A percentile compares a stretch with the other conserved stretches of the same genome.
phyloP scores from a whole-genome alignment of 2,797 vertebrate genomes.

The Poeciliopsis presidionis region DNA sequence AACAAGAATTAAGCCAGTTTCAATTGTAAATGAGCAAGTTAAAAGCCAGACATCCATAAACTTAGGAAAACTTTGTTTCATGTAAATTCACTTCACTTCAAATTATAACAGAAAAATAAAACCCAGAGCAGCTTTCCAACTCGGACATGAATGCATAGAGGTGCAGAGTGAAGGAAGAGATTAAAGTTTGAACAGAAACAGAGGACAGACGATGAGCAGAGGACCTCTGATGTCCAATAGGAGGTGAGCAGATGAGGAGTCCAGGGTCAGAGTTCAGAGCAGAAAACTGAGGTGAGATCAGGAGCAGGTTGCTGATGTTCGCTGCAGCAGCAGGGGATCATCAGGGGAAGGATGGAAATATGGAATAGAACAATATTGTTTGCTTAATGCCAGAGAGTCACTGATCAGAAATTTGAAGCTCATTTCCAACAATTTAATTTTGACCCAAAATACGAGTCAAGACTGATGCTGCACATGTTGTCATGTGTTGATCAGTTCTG shows the following conservation, averaged over 20 bases:
- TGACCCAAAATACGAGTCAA: not conserved
- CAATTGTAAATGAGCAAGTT: not conserved
- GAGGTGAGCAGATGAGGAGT: slow-evolving; percentile 28
- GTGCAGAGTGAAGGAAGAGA: slow-evolving; percentile 18
- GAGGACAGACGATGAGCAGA: slow-evolving; percentile 6
- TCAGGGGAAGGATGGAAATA: slow-evolving; percentile 51
- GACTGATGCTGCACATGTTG: not conserved
- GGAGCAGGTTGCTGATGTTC: slow-evolving; percentile 39
- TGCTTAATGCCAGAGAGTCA: not conserved
- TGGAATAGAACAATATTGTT: slow-evolving; percentile 1
- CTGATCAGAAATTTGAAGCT: not conserved
- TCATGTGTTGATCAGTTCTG: not conserved
- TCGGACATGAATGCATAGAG: slow-evolving; percentile 39
- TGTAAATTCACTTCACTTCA: not conserved
- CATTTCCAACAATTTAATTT: not conserved
- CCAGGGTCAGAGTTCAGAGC: slow-evolving; percentile 51
- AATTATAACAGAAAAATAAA: not conserved
- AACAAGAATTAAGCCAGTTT: not conserved
- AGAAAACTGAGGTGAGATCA: slow-evolving; percentile 55
- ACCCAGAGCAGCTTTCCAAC: slow-evolving; percentile 26
- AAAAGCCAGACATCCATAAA: not conserved
- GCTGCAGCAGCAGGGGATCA: slow-evolving; percentile 20
- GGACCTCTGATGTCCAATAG: slow-evolving; percentile 11
- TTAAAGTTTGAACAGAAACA: slow-evolving; percentile 16
- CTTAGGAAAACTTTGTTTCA: not conserved